Conservation (phyloP, 35 echinoderm and acorn worm genomes). For the Eucidaris tribuloides region DNA sequence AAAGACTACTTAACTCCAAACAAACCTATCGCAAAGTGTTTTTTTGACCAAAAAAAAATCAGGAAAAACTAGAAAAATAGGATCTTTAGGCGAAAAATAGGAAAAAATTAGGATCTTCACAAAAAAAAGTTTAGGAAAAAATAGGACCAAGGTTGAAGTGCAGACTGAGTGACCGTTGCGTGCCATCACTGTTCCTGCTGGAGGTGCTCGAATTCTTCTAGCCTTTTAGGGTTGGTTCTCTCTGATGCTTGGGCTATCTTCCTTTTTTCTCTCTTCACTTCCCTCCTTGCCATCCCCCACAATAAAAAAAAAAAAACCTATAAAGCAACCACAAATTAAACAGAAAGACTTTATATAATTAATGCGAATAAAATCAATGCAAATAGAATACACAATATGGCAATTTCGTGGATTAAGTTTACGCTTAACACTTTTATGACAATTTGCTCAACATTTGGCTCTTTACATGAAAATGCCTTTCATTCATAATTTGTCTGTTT, state of each 20-base stretch:
- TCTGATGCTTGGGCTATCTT: neutral
- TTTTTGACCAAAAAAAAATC: neutral
- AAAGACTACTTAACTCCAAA: neutral
- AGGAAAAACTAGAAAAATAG: neutral
- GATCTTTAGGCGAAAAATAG: neutral
- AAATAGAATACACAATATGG: too few relatives aligned
- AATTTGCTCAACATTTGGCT: too few relatives aligned
- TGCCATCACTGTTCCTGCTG: neutral
- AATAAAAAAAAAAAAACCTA: neutral
- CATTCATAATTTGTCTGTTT: too few relatives aligned
- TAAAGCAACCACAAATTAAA: neutral
- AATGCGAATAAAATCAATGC: too few relatives aligned
- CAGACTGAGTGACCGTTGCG: too few relatives aligned
- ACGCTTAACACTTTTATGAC: too few relatives aligned
- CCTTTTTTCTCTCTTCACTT: neutral
- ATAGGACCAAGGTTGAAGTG: neutral
- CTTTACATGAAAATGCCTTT: too few relatives aligned
- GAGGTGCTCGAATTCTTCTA: neutral
- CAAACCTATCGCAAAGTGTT: neutral
- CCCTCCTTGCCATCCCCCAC: conserved; percentile 17
- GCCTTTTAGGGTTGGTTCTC: neutral
- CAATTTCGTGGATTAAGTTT: too few relatives aligned
- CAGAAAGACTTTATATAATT: too few relatives aligned
- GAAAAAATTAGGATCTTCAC: neutral
- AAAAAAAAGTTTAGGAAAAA: too few relatives aligned